Evolutionary conservation across 2,113 vertebrate genomes (phyloP), one percentile per base, ranked within the genome.

Genomic region (Tragelaphus buxtoni): DNA sequence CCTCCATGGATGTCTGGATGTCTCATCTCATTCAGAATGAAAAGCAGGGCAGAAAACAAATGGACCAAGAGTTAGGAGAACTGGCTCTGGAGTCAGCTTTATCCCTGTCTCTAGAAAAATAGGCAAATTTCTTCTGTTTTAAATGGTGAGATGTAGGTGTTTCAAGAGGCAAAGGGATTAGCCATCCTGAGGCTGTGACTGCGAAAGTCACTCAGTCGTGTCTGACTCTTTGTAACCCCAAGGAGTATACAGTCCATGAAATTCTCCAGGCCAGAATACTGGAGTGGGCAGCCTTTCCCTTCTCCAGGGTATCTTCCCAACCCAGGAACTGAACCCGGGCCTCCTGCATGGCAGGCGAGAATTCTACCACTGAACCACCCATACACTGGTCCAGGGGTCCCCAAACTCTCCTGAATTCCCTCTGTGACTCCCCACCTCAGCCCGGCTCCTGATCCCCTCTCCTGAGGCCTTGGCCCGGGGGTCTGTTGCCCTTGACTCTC

Each of bases 331-430:
- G 97, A 98, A 98, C 98, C 98, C 94, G 87, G 98, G 98, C 98
- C 97, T 98, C 97, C 98, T 86, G 97, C 97, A 94, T 97, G 97
- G 98, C 98, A 99, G 98, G 98, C 98, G 98, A 98, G 98, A 98
- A 98, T 98, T 98, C 98, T 98, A 98, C 98, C 98, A 98, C 98
- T 72, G 35, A 72, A 39, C 65, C 35, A 72, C 35, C 35, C 35
- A 39, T 39, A 2, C 35, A 26, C 22, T 0, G 0, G 9, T 77
- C 9, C 42, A 53, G 0, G 18, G 42, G 5, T 12, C 17, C 39
- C 61, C n/a, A 80, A 32, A 11, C n/a, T 60, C 63, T 55, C 79
- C 65, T 12, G 16, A 3, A 2, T 58, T 65, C 49, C 42, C 42
- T 81, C 39, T 30, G 58, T 17, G 26, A 55, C 58, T 61, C 45